Conservation (phyloP, 2,113 vertebrate species). For the crab-eating macaque (Macaca fascicularis) region DNA sequence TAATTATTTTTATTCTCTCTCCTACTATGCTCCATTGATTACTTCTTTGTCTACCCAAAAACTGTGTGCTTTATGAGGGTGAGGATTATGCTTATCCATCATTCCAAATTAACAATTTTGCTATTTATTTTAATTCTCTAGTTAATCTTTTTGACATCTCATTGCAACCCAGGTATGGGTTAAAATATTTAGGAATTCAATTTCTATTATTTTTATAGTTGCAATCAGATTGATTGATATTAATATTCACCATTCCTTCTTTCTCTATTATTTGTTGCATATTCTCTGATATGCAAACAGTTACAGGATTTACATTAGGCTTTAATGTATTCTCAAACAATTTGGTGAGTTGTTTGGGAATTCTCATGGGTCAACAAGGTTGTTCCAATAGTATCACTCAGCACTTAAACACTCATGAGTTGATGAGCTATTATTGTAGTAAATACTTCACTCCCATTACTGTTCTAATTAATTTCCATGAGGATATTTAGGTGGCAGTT, state of each 20-base stretch:
- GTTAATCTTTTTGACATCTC: neutral
- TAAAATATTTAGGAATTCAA: constrained; percentile 3
- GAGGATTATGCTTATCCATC: neutral
- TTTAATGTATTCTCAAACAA: neutral
- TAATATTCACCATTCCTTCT: neutral
- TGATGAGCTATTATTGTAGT: neutral
- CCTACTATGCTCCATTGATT: neutral
- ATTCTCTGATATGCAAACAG: neutral
- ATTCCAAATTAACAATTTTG: neutral
- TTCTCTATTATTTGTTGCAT: neutral
- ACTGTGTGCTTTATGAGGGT: neutral
- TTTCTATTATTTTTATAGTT: constrained; percentile 21
- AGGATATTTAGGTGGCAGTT: neutral
- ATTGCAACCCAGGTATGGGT: neutral
- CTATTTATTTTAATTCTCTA: neutral
- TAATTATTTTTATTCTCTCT: neutral
- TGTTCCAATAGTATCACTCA: neutral
- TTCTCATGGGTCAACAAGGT: neutral
- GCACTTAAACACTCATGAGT: neutral
- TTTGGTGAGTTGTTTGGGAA: neutral
- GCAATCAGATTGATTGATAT: neutral
- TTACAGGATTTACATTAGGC: neutral
- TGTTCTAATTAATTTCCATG: neutral
- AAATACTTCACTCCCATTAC: neutral
- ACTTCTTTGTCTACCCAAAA: neutral